Percentiles rank a stretch among this genome's conserved stretches.
These are phyloP conservation scores for Pygocentrus nattereri DNA, from an alignment of 2,797 vertebrate genomes.

Conservation along the genomic window DNA sequence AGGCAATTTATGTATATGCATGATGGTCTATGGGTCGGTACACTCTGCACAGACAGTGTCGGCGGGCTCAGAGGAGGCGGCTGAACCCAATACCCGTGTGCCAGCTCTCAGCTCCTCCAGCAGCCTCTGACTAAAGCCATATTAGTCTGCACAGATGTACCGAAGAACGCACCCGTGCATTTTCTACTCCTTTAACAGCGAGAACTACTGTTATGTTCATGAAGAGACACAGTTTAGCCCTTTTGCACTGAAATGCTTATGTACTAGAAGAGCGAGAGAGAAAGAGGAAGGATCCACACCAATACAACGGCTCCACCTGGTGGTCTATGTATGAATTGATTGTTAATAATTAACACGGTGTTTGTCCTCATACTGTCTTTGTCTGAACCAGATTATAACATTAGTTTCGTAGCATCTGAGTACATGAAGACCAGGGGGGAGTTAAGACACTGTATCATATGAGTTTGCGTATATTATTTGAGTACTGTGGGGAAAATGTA, in stretches of 20 bases:
- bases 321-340: conserved; percentile 34
- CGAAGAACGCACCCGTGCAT: conserved; percentile 48
- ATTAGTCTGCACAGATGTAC: conserved; percentile 69
- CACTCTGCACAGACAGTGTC: conserved; percentile 67
- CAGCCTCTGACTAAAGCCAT: conserved; percentile 76
- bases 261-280: background rate
- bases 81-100: conserved; percentile 54
- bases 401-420: conserved; percentile 57
- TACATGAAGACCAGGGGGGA: conserved; percentile 30
- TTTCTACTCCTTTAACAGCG: conserved; percentile 49
- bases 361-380: conserved; percentile 28
- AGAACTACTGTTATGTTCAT: conserved; percentile 55
- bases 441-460: conserved; percentile 35
- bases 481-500: conserved; percentile 14
- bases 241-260: conserved; percentile 46
- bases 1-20: conserved; percentile 63
- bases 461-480: conserved; percentile 48
- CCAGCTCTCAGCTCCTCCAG: conserved; percentile 62
- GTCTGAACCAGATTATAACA: conserved; percentile 38
- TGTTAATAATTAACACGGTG: conserved; percentile 14
- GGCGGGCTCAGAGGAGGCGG: conserved; percentile 55
- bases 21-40: conserved; percentile 65
- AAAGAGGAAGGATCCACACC: background rate
- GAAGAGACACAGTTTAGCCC: conserved; percentile 22
- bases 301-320: conserved; percentile 44